Percentiles rank a stretch among this genome's conserved stretches.
phyloP scores from a whole-genome alignment of 2,888 invertebrate genomes.

The Galerucella calmariensis region DNA sequence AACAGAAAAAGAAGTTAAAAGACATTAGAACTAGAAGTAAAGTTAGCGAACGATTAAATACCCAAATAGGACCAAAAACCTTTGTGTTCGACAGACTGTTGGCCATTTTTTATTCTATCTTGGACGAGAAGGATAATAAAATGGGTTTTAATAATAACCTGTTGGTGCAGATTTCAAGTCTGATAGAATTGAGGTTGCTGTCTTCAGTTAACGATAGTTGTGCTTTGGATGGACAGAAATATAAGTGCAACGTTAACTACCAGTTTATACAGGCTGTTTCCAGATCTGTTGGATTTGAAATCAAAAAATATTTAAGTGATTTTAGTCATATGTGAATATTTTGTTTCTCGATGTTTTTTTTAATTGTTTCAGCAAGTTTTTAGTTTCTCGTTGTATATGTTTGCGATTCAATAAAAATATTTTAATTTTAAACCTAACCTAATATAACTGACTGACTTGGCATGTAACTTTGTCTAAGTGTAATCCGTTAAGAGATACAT shows the following conservation, averaged over 20 bases:
- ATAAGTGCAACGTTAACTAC: constrained; percentile 86
- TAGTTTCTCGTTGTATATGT: too few species aligned
- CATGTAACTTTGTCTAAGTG: too few species aligned
- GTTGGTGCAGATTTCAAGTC: constrained; percentile 86
- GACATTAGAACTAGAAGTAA: constrained; percentile 72
- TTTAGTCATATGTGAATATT: constrained; percentile 65
- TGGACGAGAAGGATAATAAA: constrained; percentile 85
- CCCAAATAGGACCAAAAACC: constrained; percentile 83
- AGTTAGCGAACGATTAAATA: constrained; percentile 70
- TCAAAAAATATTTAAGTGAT: constrained; percentile 81
- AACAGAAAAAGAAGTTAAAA: constrained; percentile 74
- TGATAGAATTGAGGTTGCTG: constrained; percentile 85
- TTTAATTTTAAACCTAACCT: too few species aligned
- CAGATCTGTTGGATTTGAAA: constrained; percentile 80
- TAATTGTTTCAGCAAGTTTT: not conserved
- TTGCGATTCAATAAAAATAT: too few species aligned
- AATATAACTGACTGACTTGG: too few species aligned
- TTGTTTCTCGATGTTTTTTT: not conserved
- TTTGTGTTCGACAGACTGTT: constrained; percentile 56
- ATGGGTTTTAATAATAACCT: constrained; percentile 87
- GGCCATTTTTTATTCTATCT: constrained; percentile 71
- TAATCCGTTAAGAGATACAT: too few species aligned
- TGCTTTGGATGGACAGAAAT: constrained; percentile 82
- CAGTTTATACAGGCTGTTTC: constrained; percentile 84
- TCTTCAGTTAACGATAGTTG: constrained; percentile 77